Evolutionary conservation across 1,140 invertebrate genomes (phyloP), one percentile per base, ranked within the genome.

Genomic region (Drosophila kurseongensis): DNA sequence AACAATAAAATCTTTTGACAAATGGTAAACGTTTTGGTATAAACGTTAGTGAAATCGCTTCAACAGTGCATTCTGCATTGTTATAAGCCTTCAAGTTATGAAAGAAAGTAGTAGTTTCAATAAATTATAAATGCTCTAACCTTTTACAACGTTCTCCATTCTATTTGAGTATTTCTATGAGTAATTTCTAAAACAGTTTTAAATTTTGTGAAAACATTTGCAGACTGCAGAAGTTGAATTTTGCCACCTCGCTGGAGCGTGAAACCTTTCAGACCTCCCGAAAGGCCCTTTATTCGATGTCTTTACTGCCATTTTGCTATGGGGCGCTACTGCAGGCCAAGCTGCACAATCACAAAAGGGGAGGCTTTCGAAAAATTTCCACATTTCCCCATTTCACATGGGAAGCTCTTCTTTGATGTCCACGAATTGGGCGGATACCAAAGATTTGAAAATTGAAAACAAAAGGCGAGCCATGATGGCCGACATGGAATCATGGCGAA

Each of bases 321-420:
- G 36, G 10, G 23, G 56, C 18, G 38, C 40, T 45, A 56, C 40
- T 52, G 62, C 68, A 62, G 71, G 80, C 78, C 80, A 75, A 75
- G 82, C 66, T 88, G 82, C 82, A 82, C 82, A 85, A 88, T 78
- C 68, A 85, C 83, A 85, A 85, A 86, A 68, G 68, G 14, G 54
- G 47, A 56, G 71, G 59, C 68, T 73, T 72, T 45, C 57, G 56
- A 47, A 47, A 66, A 71, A 71, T 44, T 72, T 84, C 58, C 57
- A 68, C 60, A 78, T 62, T 85, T 85, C 57, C 68, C 50, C 75
- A 67, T 59, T 55, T 55, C 75, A 88, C 75, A 85, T 82, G 82
- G 68, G 41, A 62, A 45, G 44, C 71, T 51, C 42, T 48, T 52
- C 76, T 85, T 85, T 85, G 82, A 85, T 67, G 78, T 85, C 65